Percentiles rank a stretch among this genome's conserved stretches.
phyloP scores from a whole-genome alignment of 2,797 vertebrate species.

The Sphenopsis melanotis region DNA sequence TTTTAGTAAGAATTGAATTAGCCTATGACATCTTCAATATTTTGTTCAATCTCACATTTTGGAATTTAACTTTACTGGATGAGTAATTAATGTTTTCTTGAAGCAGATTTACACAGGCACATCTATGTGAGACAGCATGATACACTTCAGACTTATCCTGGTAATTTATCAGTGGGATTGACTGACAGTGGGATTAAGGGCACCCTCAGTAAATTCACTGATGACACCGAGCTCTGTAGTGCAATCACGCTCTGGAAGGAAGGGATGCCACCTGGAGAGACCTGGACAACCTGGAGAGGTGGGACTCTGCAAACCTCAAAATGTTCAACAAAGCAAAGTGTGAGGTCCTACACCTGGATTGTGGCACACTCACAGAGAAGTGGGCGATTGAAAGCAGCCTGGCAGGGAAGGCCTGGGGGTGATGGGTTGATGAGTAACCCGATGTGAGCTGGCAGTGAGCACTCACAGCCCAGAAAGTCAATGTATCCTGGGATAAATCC shows the following conservation, averaged over 20 bases:
- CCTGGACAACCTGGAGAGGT: background rate
- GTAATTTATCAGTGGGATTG: background rate
- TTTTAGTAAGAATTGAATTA: background rate
- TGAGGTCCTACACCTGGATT: background rate
- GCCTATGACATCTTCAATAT: background rate
- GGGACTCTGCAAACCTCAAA: background rate
- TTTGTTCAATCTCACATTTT: background rate
- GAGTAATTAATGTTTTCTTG: background rate
- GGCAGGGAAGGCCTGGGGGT: background rate
- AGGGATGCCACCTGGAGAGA: background rate
- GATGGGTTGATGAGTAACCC: background rate
- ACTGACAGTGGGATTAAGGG: background rate
- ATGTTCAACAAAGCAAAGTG: background rate
- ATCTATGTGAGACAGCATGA: background rate
- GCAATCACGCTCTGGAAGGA: background rate
- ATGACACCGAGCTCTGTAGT: background rate
- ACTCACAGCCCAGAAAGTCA: background rate
- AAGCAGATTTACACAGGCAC: background rate
- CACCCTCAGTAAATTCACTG: background rate
- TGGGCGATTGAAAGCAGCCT: background rate
- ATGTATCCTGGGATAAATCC: background rate
- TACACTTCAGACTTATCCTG: background rate
- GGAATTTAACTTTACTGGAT: background rate
- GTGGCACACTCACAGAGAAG: background rate
- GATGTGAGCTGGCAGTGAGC: accelerated